Conservation (phyloP, 2,113 vertebrate species). For the Cranoglanis bouderius region DNA sequence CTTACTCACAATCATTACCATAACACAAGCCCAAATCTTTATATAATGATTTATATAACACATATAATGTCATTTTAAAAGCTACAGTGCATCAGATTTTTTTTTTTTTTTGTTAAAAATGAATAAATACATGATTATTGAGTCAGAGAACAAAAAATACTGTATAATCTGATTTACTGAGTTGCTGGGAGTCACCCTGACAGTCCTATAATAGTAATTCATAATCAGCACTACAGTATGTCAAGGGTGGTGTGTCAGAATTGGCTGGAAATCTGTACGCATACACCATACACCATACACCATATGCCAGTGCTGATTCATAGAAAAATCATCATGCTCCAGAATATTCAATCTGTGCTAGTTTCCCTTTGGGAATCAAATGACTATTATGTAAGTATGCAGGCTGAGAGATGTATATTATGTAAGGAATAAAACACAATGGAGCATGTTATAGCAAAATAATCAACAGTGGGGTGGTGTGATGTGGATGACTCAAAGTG, state of each 20-base stretch:
- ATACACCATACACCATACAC: neutral
- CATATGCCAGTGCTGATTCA: neutral
- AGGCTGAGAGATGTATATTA: neutral
- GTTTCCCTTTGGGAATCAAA: neutral
- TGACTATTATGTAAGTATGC: neutral
- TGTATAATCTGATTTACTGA: neutral
- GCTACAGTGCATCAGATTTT: neutral
- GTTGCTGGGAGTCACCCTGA: neutral
- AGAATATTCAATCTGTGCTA: neutral
- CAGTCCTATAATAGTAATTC: neutral
- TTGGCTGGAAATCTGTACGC: neutral
- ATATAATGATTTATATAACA: neutral
- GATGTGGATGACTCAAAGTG: neutral
- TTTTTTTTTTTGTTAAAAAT: neutral
- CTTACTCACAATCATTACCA: neutral
- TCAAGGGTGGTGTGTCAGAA: neutral
- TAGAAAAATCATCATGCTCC: neutral
- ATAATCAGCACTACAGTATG: slow-evolving; percentile 1
- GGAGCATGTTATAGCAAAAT: neutral
- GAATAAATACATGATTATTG: neutral
- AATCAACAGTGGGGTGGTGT: neutral
- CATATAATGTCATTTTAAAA: neutral
- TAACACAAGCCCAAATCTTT: slow-evolving; percentile 9
- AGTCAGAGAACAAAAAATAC: neutral
- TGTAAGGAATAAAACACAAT: neutral